Evolutionary conservation across 2,797 vertebrate genomes (phyloP).

Genomic region (Halcyon badia): DNA sequence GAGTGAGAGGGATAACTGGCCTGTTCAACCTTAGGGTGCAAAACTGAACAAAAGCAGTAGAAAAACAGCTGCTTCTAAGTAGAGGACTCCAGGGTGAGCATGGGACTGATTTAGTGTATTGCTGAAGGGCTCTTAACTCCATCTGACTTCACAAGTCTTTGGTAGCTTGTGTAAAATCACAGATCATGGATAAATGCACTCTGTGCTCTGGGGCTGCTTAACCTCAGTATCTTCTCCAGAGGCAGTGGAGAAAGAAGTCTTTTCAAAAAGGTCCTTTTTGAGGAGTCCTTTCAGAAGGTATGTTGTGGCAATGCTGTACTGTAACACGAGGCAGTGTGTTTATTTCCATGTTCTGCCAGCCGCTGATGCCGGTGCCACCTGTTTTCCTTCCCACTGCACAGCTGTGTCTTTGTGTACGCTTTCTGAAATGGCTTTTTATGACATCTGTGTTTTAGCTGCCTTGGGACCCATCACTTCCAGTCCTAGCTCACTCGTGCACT

Average conservation of each 20-base stretch:
- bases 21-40: slow-evolving; percentile 10
- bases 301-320: neutral
- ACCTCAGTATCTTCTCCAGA: neutral
- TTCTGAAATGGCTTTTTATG: slow-evolving; percentile 62
- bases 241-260: neutral
- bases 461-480: slow-evolving; percentile 19
- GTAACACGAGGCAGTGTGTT: neutral
- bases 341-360: slow-evolving; percentile 13
- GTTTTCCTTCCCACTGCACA: slow-evolving; percentile 29
- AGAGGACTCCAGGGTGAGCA: neutral
- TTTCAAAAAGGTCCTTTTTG: neutral
- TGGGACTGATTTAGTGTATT: slow-evolving; percentile 22
- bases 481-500: neutral
- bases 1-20: neutral
- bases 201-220: neutral
- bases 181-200: neutral
- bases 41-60: slow-evolving; percentile 22
- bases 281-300: neutral
- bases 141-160: slow-evolving; percentile 54
- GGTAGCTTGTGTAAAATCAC: slow-evolving; percentile 33
- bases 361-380: slow-evolving; percentile 20
- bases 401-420: slow-evolving; percentile 35
- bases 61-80: slow-evolving; percentile 50
- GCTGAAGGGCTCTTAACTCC: slow-evolving; percentile 43
- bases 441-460: slow-evolving; percentile 68